Percentiles rank a stretch among this genome's conserved stretches.
phyloP scores from a whole-genome alignment of 2,113 vertebrate species.

The Casuarius casuarius region DNA sequence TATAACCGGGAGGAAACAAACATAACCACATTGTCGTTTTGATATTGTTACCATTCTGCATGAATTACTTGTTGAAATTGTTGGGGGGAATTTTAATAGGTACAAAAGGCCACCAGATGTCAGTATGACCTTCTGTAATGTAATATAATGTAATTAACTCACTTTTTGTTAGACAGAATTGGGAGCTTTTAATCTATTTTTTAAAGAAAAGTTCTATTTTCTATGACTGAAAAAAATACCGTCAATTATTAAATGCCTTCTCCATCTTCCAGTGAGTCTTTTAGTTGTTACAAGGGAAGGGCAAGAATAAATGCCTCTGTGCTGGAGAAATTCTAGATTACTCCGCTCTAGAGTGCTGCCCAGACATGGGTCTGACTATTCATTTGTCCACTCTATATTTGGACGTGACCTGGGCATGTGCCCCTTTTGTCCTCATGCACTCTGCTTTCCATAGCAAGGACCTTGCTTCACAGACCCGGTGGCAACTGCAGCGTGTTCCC shows the following conservation, averaged over 20 bases:
- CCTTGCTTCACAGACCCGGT: neutral
- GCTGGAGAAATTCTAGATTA: neutral
- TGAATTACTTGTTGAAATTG: neutral
- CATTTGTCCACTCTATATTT: neutral
- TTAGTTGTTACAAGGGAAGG: neutral
- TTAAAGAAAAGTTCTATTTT: slow-evolving; percentile 16
- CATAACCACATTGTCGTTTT: neutral
- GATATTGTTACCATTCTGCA: neutral
- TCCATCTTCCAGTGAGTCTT: neutral
- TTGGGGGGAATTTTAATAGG: neutral
- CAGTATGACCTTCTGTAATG: slow-evolving; percentile 41
- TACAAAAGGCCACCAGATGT: slow-evolving; percentile 31
- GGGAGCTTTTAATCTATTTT: neutral
- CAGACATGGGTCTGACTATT: neutral
- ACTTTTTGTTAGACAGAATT: neutral
- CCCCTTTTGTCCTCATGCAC: neutral
- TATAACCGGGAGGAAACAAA: neutral
- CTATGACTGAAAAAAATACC: neutral
- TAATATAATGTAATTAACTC: neutral
- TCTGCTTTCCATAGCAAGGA: neutral
- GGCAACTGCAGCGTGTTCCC: neutral
- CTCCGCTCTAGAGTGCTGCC: neutral
- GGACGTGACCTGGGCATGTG: neutral
- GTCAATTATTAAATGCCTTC: slow-evolving; percentile 17
- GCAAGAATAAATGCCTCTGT: neutral